phyloP scores from a whole-genome alignment of 1,140 invertebrate genomes.

The Akabosia matsudoensis region DNA sequence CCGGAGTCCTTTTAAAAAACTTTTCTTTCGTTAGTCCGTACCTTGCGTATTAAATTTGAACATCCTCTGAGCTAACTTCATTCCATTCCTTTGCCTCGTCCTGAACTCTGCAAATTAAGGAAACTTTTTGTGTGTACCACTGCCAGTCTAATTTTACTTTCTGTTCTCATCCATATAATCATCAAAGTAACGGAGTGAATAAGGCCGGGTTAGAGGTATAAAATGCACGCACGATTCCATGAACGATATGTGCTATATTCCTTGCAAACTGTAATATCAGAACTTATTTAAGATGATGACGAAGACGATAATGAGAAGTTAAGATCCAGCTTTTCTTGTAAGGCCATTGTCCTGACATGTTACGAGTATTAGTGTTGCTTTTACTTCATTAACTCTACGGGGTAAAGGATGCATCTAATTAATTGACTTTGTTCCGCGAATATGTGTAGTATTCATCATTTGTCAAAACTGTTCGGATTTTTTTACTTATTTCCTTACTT shows the following conservation, averaged over 20 bases:
- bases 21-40: neutral
- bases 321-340: neutral
- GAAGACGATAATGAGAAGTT: neutral
- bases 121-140: neutral
- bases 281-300: neutral
- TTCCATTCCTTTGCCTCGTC: neutral
- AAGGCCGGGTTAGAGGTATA: too few relatives aligned
- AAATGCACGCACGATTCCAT: too few relatives aligned
- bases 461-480: too few relatives aligned
- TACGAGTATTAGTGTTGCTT: neutral
- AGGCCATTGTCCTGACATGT: neutral
- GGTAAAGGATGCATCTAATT: neutral
- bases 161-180: neutral
- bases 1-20: neutral
- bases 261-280: neutral
- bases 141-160: neutral
- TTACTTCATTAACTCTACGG: neutral
- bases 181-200: neutral
- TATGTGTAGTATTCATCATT: too few relatives aligned
- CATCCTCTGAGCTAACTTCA: neutral
- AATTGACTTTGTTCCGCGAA: neutral
- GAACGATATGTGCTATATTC: too few relatives aligned
- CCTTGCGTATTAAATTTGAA: neutral
- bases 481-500: too few relatives aligned
- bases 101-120: neutral